Conservation (phyloP, 1,140 invertebrate genomes). For the Brachionus asplanchnoidis region DNA sequence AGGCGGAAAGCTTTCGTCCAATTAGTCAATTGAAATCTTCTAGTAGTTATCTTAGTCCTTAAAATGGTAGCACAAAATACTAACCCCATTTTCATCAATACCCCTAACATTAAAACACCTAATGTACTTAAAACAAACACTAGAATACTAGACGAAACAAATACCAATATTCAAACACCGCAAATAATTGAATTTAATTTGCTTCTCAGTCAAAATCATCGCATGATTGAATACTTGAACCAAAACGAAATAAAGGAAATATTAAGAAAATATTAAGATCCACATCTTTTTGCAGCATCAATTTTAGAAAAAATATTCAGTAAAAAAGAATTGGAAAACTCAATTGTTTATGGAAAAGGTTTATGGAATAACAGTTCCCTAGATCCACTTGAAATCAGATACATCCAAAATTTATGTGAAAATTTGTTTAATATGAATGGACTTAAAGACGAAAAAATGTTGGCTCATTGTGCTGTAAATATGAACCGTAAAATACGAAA, state of each 20-base stretch:
- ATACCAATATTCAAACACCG: neutral
- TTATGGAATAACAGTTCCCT: neutral
- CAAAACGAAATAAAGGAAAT: neutral
- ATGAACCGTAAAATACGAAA: conserved; percentile 11
- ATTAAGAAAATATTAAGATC: neutral
- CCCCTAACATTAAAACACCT: neutral
- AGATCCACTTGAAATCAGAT: neutral
- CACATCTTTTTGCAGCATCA: neutral
- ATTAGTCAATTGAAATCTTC: neutral
- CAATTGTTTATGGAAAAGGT: neutral
- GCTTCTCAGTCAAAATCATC: no score
- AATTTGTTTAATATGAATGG: neutral
- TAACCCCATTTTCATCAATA: neutral
- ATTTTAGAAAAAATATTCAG: neutral
- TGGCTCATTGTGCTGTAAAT: neutral
- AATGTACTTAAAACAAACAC: neutral
- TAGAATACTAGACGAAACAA: neutral
- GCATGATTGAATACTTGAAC: neutral
- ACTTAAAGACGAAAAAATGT: neutral
- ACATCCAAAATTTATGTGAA: neutral
- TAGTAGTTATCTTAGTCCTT: neutral
- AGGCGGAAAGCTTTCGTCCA: neutral
- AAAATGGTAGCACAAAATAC: neutral
- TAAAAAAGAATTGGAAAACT: neutral
- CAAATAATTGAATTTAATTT: neutral